Evolutionary conservation across 2,113 vertebrate species (phyloP).

Genomic region (Bambusicola thoracicus): DNA sequence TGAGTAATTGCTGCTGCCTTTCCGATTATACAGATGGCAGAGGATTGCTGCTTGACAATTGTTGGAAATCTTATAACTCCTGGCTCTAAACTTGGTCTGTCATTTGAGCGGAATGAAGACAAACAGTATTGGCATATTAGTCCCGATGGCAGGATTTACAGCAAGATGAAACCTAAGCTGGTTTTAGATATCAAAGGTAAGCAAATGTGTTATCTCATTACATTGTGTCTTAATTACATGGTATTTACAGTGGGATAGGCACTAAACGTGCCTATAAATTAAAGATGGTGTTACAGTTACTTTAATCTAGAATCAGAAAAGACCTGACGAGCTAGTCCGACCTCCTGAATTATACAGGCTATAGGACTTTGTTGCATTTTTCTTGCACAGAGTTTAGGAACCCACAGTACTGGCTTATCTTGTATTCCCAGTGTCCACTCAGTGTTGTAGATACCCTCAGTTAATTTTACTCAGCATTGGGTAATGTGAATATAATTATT

Average conservation of each 20-base stretch:
- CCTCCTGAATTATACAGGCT: constrained; percentile 41
- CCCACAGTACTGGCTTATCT: constrained; percentile 51
- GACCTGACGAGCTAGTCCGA: constrained; percentile 41
- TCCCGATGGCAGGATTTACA: constrained; percentile 86
- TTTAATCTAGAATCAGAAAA: constrained; percentile 46
- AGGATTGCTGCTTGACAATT: constrained; percentile 90
- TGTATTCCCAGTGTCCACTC: constrained; percentile 50
- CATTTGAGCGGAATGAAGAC: constrained; percentile 82
- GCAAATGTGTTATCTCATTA: constrained; percentile 65
- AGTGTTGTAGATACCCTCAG: constrained; percentile 14
- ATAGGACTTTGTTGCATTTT: background rate
- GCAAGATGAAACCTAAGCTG: constrained; percentile 86
- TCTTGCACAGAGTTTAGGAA: background rate
- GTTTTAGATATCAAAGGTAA: constrained; percentile 97
- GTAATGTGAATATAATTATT: constrained; percentile 16
- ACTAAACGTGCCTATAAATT: constrained; percentile 45
- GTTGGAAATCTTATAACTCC: constrained; percentile 87
- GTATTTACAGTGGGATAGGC: constrained; percentile 14
- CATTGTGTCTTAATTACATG: constrained; percentile 24
- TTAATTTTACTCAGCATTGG: background rate
- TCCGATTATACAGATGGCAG: constrained; percentile 81
- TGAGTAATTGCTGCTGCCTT: constrained; percentile 25
- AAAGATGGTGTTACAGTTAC: constrained; percentile 27
- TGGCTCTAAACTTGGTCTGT: constrained; percentile 87
- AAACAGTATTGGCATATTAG: constrained; percentile 90